Base-by-base conservation (phyloP, 2,888 invertebrate species). In the Galeruca laticollis region DNA sequence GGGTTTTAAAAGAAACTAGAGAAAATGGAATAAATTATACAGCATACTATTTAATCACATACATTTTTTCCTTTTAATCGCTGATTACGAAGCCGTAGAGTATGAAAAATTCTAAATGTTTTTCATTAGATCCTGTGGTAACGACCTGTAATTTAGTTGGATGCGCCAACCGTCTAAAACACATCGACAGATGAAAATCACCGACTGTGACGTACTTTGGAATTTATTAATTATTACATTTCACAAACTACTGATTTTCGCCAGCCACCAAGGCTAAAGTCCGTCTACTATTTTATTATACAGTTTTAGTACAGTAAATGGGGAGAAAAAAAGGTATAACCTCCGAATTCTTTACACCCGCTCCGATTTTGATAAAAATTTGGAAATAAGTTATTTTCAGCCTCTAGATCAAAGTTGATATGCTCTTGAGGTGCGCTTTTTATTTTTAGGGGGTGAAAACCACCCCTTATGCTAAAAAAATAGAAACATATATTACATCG, bases 101-200 rank as follows among this genome's bases (percentile, higher is more conserved):
- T 47, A 47, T 47, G 47, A 47, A 47, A 47, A 18, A 47, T 47
- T 47, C 15, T 47, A 47, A 18, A 47, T 47, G 47, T 18, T 15
- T 47, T 18, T 47, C 18, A 8, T 40, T 40, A 40, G 40, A 40
- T 40, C 40, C 47, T 6, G 15, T 18, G 47, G 47, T 47, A 47
- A 47, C 18, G 47, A 47, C 47, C 47, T 47, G 8, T 47, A 47
- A 47, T 47, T 47, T 47, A 47, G 43, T 43, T 15, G 43, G 47
- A 47, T 47, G 18, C 47, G 47, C 18, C 26, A 18, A 9, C 47
- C 47, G 47, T 9, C 18, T 40, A 13, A 43, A 43, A 43, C n/a
- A 5, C 15, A n/a, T 43, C 43, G 43, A n/a, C 47, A 47, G 37
- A 13, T 37, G 8, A 11, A 13, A 37, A 47, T 47, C 47, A 47